phyloP scores from a whole-genome alignment of 2,113 vertebrate genomes.

The Petromus typicus region DNA sequence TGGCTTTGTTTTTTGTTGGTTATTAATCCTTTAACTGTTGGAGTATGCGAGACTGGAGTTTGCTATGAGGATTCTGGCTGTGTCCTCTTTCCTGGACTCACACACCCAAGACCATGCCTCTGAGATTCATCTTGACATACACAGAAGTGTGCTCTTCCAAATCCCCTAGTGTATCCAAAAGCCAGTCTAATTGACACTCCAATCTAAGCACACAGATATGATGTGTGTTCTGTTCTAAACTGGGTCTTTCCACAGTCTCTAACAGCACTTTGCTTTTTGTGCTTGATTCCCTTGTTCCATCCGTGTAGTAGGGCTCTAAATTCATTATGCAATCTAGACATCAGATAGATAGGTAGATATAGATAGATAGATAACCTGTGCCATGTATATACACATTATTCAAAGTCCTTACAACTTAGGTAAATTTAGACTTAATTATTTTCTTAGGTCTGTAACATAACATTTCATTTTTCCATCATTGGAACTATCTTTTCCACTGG shows the following conservation, averaged over 20 bases:
- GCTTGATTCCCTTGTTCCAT: not conserved
- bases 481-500: constrained; percentile 77
- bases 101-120: not conserved
- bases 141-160: not conserved
- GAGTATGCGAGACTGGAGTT: too few species aligned
- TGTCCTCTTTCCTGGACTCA: too few species aligned
- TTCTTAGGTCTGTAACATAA: constrained; percentile 88
- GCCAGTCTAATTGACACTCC: not conserved
- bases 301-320: not conserved
- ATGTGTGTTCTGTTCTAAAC: not conserved
- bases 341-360: too few species aligned
- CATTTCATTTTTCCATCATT: constrained; percentile 85
- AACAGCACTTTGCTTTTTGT: not conserved
- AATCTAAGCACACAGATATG: not conserved
- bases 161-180: not conserved
- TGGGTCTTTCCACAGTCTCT: not conserved
- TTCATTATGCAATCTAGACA: not conserved
- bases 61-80: too few species aligned
- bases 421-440: constrained; percentile 90
- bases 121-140: not conserved
- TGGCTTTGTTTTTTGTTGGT: too few species aligned
- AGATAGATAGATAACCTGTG: not conserved
- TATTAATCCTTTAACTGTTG: too few species aligned
- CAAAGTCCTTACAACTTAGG: constrained; percentile 89
- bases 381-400: not conserved